Conservation (phyloP, 1,140 invertebrate genomes). For the Amphibalanus amphitrite region DNA sequence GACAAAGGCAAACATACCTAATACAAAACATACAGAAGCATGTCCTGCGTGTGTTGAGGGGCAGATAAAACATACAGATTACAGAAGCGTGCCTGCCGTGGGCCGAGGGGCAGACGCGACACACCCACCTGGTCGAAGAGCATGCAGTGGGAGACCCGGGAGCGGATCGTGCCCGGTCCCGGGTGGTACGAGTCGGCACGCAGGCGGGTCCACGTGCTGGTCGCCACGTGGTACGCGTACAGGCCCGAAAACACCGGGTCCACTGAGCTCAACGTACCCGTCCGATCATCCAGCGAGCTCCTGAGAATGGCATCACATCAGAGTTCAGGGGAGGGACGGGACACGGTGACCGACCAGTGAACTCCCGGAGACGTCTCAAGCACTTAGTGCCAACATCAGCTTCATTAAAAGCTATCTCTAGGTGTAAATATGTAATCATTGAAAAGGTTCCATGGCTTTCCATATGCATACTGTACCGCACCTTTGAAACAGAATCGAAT, state of each 20-base stretch:
- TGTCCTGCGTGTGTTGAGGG: too few species aligned
- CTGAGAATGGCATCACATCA: too few species aligned
- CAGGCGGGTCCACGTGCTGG: constrained; percentile 61
- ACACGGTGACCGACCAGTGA: constrained; percentile 6
- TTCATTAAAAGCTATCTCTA: constrained; percentile 6
- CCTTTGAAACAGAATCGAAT: too few species aligned
- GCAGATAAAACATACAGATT: too few species aligned
- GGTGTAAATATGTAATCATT: too few species aligned
- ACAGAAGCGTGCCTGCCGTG: too few species aligned
- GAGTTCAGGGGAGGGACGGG: too few species aligned
- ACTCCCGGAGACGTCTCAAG: not conserved
- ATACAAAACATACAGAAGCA: too few species aligned
- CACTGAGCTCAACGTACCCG: constrained; percentile 13
- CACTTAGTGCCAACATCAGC: constrained; percentile 8
- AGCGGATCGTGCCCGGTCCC: constrained; percentile 32
- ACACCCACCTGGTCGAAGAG: constrained; percentile 62
- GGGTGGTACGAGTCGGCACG: constrained; percentile 35
- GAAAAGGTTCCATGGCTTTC: too few species aligned
- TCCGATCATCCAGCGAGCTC: constrained; percentile 13
- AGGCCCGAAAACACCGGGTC: constrained; percentile 66
- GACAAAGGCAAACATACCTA: too few species aligned
- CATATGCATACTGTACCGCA: too few species aligned
- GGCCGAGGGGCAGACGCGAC: not conserved
- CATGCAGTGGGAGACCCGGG: constrained; percentile 80
- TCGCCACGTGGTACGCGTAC: constrained; percentile 70